Evolutionary conservation across 2,888 invertebrate species (phyloP).

Genomic region (Mythimna albipuncta): DNA sequence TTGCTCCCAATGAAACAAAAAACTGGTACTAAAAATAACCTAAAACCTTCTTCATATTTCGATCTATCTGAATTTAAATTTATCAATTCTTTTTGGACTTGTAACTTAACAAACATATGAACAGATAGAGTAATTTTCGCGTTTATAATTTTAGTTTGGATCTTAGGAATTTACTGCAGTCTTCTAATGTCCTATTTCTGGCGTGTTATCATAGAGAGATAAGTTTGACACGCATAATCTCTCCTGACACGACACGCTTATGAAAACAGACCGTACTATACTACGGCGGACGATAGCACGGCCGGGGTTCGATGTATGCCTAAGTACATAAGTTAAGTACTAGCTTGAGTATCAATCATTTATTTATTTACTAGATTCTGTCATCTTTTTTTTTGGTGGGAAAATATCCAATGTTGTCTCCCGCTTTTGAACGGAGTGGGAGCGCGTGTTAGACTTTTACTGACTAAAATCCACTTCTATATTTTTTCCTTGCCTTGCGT

Average conservation of each 20-base stretch:
- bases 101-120: neutral
- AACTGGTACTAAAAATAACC: no score
- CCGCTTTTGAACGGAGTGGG: no score
- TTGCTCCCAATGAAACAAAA: no score
- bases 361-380: neutral
- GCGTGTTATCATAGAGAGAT: constrained; percentile 50
- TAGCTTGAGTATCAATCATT: neutral
- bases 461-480: no score
- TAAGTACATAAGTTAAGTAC: neutral
- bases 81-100: no score
- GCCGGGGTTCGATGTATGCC: constrained; percentile 1
- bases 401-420: no score
- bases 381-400: no score
- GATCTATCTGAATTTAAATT: no score
- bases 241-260: constrained; percentile 38
- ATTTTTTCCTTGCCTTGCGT: no score
- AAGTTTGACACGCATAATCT: constrained; percentile 59
- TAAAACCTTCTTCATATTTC: no score
- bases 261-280: constrained; percentile 38
- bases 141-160: no score
- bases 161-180: constrained; percentile 18
- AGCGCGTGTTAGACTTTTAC: no score
- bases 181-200: constrained; percentile 41
- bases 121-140: neutral
- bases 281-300: constrained; percentile 12